Base-by-base conservation (phyloP, 1,140 invertebrate species). In the Aphelenchoides avenae region DNA sequence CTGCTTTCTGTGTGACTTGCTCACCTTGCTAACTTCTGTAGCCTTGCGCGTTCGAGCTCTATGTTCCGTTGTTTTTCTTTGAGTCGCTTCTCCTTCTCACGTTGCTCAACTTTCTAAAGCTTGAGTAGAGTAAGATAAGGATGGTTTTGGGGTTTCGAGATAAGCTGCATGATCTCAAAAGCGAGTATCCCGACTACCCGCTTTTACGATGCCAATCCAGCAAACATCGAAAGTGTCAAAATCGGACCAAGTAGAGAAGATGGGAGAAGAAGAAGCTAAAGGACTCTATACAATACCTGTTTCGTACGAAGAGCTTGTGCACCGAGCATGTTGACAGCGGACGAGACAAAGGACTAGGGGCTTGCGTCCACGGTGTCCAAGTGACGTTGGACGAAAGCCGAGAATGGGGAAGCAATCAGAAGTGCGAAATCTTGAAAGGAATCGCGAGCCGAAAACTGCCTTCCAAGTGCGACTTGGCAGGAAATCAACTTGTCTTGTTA, bases 41-140 rank as follows among this genome's bases (percentile, higher is more conserved):
- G 27, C 5, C 34, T 24, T 13, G 27, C 26, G 4, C 43, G 43
- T 15, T 46, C 26, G 3, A 46, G 24, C 43, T 46, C 43, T 31
- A 46, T 29, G 13, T 46, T 46, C n/a, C 24, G 15, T 13, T 46
- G 43, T 26, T 31, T 15, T 24, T 46, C 43, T n/a, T 46, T 46
- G 3, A 20, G 43, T 3, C 43, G 43, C 43, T 31, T 15, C 34
- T 46, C 43, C 26, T 46, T 46, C 34, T 46, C 43, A 15, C 34
- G 27, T 13, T 46, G 43, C 24, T 46, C 43, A 13, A 46, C 43
- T 46, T 46, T 46, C 43, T 46, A 27, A 34, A 46, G 15, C 29
- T 46, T 29, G 39, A 26, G 3, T 22, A 41, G 20, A 7, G 4
- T 41, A 22, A 41, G 7, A 22, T 41, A 41, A 41, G 39, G 20